phyloP scores from a whole-genome alignment of 2,888 invertebrate species.

The Temnothorax ravouxi region DNA sequence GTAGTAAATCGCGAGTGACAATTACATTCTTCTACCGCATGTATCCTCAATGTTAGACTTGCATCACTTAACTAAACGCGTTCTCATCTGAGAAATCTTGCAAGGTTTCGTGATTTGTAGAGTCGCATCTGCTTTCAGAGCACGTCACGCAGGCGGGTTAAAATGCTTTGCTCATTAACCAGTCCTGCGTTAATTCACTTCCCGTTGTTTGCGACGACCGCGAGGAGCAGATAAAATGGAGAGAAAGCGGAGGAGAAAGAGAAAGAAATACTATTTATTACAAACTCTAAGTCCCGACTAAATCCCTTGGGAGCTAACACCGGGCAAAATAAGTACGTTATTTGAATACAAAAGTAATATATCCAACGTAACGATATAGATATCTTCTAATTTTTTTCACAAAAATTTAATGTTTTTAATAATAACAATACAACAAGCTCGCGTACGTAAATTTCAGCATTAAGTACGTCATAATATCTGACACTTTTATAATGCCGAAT shows the following conservation, averaged over 20 bases:
- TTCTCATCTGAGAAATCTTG: background rate
- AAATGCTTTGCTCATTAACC: conserved; percentile 58
- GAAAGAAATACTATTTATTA: conserved; percentile 38
- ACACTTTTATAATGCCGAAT: background rate
- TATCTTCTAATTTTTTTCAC: background rate
- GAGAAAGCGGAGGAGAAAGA: background rate
- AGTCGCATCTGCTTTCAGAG: background rate
- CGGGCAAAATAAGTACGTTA: conserved; percentile 21
- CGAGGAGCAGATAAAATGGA: conserved; percentile 30
- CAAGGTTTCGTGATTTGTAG: conserved; percentile 13
- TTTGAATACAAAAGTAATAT: conserved; percentile 22
- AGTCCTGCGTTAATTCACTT: conserved; percentile 47
- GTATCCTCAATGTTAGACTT: conserved; percentile 8
- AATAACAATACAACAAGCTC: background rate
- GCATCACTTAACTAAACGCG: conserved; percentile 18
- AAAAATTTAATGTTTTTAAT: background rate
- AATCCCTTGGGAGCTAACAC: conserved; percentile 25
- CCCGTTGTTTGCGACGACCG: conserved; percentile 32
- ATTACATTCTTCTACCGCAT: background rate
- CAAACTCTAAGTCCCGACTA: conserved; percentile 25
- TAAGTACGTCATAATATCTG: background rate
- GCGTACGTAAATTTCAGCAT: background rate
- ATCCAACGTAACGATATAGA: background rate
- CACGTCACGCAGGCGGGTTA: conserved; percentile 29
- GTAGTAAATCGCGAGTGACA: background rate